Evolutionary conservation across 2,888 invertebrate species (phyloP).

Genomic region (Mimachlamys varia): DNA sequence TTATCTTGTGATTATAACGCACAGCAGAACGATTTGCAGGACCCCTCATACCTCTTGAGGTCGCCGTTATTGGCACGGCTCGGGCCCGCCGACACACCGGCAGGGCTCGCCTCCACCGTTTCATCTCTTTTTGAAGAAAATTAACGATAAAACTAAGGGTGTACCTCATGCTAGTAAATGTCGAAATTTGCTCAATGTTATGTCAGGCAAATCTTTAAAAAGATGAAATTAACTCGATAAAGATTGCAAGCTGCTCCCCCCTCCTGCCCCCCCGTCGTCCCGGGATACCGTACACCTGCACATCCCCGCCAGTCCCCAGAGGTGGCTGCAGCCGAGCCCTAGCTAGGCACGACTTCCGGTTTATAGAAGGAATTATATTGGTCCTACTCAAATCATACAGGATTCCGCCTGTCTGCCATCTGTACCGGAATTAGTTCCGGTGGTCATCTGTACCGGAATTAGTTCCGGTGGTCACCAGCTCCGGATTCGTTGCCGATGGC

Average conservation of each 20-base stretch:
- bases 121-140: conserved; percentile 31
- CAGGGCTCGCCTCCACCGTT: not conserved
- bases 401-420: too few species aligned
- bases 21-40: conserved; percentile 27
- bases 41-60: not conserved
- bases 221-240: conserved; percentile 32
- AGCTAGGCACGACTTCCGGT: not conserved
- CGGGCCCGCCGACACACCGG: not conserved
- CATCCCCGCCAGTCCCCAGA: not conserved
- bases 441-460: too few species aligned
- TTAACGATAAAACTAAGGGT: conserved; percentile 23
- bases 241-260: not conserved
- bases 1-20: conserved; percentile 31
- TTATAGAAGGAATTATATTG: not conserved
- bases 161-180: conserved; percentile 36
- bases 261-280: not conserved
- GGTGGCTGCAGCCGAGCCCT: not conserved
- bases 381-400: too few species aligned
- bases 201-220: conserved; percentile 17
- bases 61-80: not conserved
- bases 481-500: too few species aligned
- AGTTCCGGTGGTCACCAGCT: too few species aligned
- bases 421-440: too few species aligned
- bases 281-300: not conserved
- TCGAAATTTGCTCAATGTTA: not conserved